phyloP scores from a whole-genome alignment of 2,797 vertebrate genomes.

The Lycodopsis pacificus region DNA sequence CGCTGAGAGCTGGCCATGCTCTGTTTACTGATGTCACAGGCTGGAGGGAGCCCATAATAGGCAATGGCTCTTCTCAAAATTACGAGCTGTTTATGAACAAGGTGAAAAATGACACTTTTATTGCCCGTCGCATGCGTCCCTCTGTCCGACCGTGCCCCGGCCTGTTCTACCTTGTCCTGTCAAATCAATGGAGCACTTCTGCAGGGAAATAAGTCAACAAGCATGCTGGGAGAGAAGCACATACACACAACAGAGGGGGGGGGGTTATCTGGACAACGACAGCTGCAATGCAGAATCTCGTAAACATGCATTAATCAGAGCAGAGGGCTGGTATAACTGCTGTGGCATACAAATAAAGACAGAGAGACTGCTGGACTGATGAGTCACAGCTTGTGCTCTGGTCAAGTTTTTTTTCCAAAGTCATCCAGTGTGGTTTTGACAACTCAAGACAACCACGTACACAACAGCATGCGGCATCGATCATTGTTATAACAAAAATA shows the following conservation, averaged over 20 bases:
- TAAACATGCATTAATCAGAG: constrained; percentile 81
- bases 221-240: constrained; percentile 25
- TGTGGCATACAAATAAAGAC: constrained; percentile 43
- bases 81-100: constrained; percentile 77
- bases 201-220: constrained; percentile 56
- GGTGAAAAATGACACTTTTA: constrained; percentile 82
- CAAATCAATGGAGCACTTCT: constrained; percentile 53
- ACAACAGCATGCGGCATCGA: not conserved
- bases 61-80: constrained; percentile 83
- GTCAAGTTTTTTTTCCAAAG: constrained; percentile 29
- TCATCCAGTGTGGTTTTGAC: constrained; percentile 13
- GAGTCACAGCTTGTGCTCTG: constrained; percentile 40
- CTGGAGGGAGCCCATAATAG: constrained; percentile 81
- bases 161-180: constrained; percentile 52
- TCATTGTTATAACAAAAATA: not conserved
- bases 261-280: constrained; percentile 56
- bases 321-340: constrained; percentile 40
- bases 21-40: constrained; percentile 76
- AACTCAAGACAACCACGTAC: not conserved
- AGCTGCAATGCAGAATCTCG: constrained; percentile 66
- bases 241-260: constrained; percentile 7
- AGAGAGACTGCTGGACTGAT: constrained; percentile 5
- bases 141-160: constrained; percentile 54
- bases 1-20: constrained; percentile 34
- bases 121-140: constrained; percentile 54